Base-by-base conservation (phyloP, 1,140 invertebrate species). In the Pachypeltis micranthus region DNA sequence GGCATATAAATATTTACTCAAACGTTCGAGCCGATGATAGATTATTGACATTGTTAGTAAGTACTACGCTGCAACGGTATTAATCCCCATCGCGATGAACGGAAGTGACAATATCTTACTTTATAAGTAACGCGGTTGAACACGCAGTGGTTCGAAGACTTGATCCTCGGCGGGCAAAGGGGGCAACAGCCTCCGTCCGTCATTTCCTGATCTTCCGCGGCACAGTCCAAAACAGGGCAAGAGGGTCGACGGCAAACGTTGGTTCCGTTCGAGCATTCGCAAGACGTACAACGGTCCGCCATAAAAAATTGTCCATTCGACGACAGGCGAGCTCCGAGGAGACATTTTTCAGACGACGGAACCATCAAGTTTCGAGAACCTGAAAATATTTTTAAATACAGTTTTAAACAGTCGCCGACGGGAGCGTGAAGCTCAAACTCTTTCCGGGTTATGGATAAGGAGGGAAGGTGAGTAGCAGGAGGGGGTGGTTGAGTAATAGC, bases 181-280 rank as follows among this genome's bases (percentile, higher is more conserved):
- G 87, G 84, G 72, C 91, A 95, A 70, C 92, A 94, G 61, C 83
- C 81, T 7, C 83, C 85, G 0, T 80, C 79, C 1, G 74, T 70
- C 4, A 76, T 80, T 31, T 83, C 79, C 69, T 88, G 84, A 29
- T 83, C 78, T 44, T 87, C 82, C 0, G 82, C 79, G 0, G 84
- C 78, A 71, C 92, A 95, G 63, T 89, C 85, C 51, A 94, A 72
- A 0, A 90, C 82, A 0, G 90, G 89, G 70, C 92, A 95, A 0
- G 87, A 85, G 64, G 84, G 79, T 4, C 88, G 78, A 14, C 79
- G 75, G 74, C 93, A 96, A 16, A 87, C 76, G 0, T 85, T 81
- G 0, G 86, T 90, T 24, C 87, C 85, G 73, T 87, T 87, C 39
- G 75, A 63, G 70, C 92, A 96, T 1, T 79, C 82, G 74, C 93